Evolutionary conservation across 1,140 invertebrate genomes (phyloP), one percentile per base, ranked within the genome.

Genomic region (Nephotettix cincticeps): DNA sequence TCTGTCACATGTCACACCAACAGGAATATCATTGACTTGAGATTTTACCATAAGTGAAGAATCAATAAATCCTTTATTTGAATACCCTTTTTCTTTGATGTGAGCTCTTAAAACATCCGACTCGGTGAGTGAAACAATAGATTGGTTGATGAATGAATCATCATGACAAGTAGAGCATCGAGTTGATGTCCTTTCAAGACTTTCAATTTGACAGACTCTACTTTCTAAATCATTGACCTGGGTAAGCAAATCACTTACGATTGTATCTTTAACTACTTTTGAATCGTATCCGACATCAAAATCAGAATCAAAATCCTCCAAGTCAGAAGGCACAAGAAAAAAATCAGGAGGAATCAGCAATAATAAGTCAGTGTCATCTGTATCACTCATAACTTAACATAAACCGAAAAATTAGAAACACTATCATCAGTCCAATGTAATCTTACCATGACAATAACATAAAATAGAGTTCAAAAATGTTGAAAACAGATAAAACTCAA

Each of bases 331-430:
- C 32, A 88, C 82, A 36, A 85, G 73, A 77, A 90, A 91, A 73
- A 90, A 87, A 80, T 91, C 87, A 11, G 91, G 91, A 65, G 91
- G 90, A 79, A 93, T 90, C 70, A 91, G 80, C 72, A 93, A 79
- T 70, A 93, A 82, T 74, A 91, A 85, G 81, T 93, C 91, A 2
- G 91, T 93, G 80, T 93, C 91, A 85, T 92, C 91, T 69, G 90
- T 89, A 78, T 92, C 91, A 86, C 90, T 92, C 91, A 93, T 93
- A 78, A 85, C 73, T 74, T 32, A 54, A 6, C 13, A 11, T n/a
- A n/a, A n/a, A n/a, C n/a, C n/a, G n/a, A n/a, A n/a, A n/a, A n/a
- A n/a, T n/a, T n/a, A n/a, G n/a, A n/a, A n/a, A n/a, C n/a, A n/a
- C n/a, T n/a, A n/a, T n/a, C n/a, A n/a, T n/a, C n/a, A n/a, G n/a